Evolutionary conservation across 2,113 vertebrate species (phyloP), one percentile per base, ranked within the genome.

Genomic region (Tinamus guttatus): DNA sequence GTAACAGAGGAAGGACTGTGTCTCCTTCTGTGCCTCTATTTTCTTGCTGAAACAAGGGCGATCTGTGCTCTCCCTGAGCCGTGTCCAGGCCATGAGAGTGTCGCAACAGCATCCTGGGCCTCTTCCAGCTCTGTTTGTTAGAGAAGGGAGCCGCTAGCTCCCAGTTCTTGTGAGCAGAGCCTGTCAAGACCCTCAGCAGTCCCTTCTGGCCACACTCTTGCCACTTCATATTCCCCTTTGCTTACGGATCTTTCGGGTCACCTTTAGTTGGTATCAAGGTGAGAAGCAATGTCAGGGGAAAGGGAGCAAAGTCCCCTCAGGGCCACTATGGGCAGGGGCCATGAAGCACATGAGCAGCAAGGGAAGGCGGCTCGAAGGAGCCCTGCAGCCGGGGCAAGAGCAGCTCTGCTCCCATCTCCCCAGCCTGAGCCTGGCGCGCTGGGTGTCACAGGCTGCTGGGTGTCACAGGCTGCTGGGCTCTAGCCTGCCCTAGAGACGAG

Each of bases 1-100:
- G 34, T 56, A 87, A 96, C 93, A 97, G 91, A 95, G 85, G 59
- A 54, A 70, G 68, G 82, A 90, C 91, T 94, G 93, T 95, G 78
- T 58, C 1, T 7, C 54, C 7, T 83, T 94, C 85, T 90, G 88
- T 88, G 85, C 76, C 75, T 80, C 78, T 94, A 11, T 94, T 94
- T 94, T 96, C 68, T n/a, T 38, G 28, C 64, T 27, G 85, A 58
- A 96, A 97, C 95, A 97, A 97, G 71, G 85, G 22, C 19, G 9
- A 64, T 93, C 80, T 95, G 93, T 95, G 85, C 91, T 85, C 68
- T 71, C 17, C 52, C 73, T 88, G 87, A 95, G 87, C 76, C 38
- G 10, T 38, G 41, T 76, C 93, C 87, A 93, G 63, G 25, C 90
- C 76, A 56, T 0, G 0, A 40, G 45, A 83, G 59, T 4, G 27